Evolutionary conservation across 2,113 vertebrate genomes (phyloP).

Genomic region (Jacana jacana): DNA sequence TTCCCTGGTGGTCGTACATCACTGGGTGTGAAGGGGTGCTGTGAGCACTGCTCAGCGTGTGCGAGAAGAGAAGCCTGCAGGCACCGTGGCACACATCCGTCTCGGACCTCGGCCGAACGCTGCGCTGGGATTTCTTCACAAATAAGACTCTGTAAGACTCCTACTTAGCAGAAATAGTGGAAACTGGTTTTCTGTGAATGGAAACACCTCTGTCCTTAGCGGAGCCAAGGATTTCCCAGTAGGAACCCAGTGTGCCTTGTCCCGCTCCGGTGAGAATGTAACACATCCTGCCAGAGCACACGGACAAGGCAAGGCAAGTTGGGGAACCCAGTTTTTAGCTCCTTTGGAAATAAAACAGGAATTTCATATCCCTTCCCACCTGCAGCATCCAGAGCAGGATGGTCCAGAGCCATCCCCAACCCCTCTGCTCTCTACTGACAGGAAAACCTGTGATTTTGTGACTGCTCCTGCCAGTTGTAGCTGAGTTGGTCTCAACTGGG

Average conservation of each 20-base stretch:
- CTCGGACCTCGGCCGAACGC: fast-evolving
- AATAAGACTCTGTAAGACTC: background rate
- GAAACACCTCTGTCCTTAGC: background rate
- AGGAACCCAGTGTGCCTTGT: background rate
- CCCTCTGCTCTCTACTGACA: background rate
- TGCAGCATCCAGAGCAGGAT: background rate
- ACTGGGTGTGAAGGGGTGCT: background rate
- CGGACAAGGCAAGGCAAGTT: background rate
- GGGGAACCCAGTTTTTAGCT: background rate
- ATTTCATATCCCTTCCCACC: background rate
- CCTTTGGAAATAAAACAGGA: background rate
- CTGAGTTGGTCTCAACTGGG: background rate
- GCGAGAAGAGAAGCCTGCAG: background rate
- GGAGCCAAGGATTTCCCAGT: background rate
- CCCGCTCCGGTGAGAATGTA: background rate
- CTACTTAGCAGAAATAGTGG: background rate
- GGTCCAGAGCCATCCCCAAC: background rate
- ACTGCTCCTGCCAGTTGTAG: background rate
- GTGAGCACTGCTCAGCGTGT: background rate
- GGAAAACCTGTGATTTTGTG: background rate
- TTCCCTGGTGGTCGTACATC: background rate
- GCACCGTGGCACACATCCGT: background rate
- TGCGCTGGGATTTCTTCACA: background rate
- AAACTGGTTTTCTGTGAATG: background rate
- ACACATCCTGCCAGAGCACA: background rate